Evolutionary conservation across 2,888 invertebrate species (phyloP), one percentile per base, ranked within the genome.

Genomic region (Sarcophaga carnaria): DNA sequence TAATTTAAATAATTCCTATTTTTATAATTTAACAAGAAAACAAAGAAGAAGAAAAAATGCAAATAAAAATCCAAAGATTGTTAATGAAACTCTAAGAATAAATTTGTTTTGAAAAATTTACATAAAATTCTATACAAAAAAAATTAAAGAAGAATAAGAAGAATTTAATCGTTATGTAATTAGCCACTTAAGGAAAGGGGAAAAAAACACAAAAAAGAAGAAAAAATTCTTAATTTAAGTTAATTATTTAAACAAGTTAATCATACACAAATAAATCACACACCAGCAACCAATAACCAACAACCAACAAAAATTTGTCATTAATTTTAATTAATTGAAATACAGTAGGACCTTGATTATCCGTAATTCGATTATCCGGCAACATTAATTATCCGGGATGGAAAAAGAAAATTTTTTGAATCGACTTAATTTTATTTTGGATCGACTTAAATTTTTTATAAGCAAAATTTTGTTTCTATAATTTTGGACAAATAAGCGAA

Each of bases 201-300:
- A 22, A 22, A 20, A 22, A 22, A 22, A 22, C 22, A 22, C 22
- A 22, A 22, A 22, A 22, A 22, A 22, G 22, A 22, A 22, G 54
- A 27, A 47, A 72, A 82, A 76, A 71, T 54, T 67, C 70, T 60
- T 70, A 11, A 10, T 25, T 25, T 37, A 49, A 22, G 22, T 49
- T 22, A 69, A 49, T 62, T 70, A 62, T 69, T 77, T 71, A 11
- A 82, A 77, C 77, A 82, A 82, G 71, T 64, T 71, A 77, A 77
- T 77, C 64, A 62, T 27, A 60, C 27, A 63, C 14, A 63, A 81
- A 75, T 63, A 37, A 62, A 6, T 14, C 59, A 54, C 4, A 54
- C 54, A 54, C 14, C 54, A 54, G 2, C 12, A 5, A 49, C 27
- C 25, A 25, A 25, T 3, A 25, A 20, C 27, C 27, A 27, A 27